Evolutionary conservation across 2,888 invertebrate genomes (phyloP), one percentile per base, ranked within the genome.

Genomic region (Drosophila borealis): DNA sequence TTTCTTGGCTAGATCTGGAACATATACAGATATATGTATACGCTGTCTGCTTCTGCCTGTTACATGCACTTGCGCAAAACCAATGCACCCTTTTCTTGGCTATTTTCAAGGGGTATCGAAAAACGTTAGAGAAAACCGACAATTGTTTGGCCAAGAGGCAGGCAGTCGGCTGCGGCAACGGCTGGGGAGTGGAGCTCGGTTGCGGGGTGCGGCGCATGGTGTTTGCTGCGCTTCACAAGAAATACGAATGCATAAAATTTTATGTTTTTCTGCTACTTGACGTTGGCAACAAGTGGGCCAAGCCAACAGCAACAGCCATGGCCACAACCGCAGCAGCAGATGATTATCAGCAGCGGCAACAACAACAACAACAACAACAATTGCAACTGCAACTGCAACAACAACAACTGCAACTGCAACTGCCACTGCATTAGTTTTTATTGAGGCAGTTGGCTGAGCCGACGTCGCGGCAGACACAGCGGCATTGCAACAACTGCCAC

Each of bases 191-290:
- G 17, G n/a, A 21, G 10, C 19, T 13, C 0, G 39, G 11, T 29
- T n/a, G 49, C 11, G 10, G n/a, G 65, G 29, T 59, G 50, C 53
- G 44, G 53, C 34, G 66, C 50, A 62, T 67, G 53, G 64, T 70
- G 85, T 49, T 67, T 67, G 67, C 60, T 72, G 89, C 70, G 88
- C 89, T 85, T 89, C 80, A 76, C 86, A 89, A 89, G 87, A 89
- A 86, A 84, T 84, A 89, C 90, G 89, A 84, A 89, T 84, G 89
- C 84, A 84, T 84, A 89, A 84, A 84, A 88, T 88, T 84, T 84
- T 86, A 84, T 84, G 89, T 82, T 88, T 89, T 84, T 89, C 70
- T 84, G 84, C 89, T 84, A 89, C 84, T 89, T 78, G 74, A 74
- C 81, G 82, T 83, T 84, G 84, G 89, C 84, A 84, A 84, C 84